These are phyloP conservation scores for Phataginus tetradactyla DNA, from an alignment of 2,797 vertebrate species.

Conservation along the genomic window DNA sequence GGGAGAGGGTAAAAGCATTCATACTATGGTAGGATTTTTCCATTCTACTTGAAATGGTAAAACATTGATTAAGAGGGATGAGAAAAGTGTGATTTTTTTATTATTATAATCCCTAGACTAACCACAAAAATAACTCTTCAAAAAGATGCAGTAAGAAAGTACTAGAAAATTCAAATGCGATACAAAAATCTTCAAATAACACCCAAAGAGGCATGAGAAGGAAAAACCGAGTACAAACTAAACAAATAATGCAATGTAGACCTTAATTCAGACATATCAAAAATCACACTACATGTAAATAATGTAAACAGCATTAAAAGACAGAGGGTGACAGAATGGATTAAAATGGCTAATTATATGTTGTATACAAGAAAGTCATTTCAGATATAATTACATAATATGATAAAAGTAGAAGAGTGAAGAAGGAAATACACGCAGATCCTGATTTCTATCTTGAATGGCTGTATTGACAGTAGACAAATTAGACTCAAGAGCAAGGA, in stretches of 20 bases:
- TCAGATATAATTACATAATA: not conserved
- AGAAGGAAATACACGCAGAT: not conserved
- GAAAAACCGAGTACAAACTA: not conserved
- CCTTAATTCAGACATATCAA: not conserved
- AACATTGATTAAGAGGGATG: not conserved
- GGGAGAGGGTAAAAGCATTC: rapidly evolving
- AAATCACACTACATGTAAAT: constrained; percentile 23
- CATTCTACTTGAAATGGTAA: not conserved
- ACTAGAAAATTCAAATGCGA: not conserved
- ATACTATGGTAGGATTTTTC: not conserved
- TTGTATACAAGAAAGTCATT: not conserved
- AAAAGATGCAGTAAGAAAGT: not conserved
- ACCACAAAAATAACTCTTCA: not conserved
- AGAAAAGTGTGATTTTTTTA: not conserved
- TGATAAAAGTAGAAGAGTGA: not conserved
- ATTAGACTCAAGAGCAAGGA: not conserved
- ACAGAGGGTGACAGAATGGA: not conserved
- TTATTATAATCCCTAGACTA: not conserved
- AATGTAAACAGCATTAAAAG: not conserved
- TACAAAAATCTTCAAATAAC: not conserved
- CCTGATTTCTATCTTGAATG: not conserved
- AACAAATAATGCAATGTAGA: not conserved
- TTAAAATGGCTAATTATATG: not conserved
- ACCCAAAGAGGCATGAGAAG: not conserved
- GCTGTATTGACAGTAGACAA: not conserved